Evolutionary conservation across 2,888 invertebrate genomes (phyloP), one percentile per base, ranked within the genome.

Genomic region (Hemaris fuciformis): DNA sequence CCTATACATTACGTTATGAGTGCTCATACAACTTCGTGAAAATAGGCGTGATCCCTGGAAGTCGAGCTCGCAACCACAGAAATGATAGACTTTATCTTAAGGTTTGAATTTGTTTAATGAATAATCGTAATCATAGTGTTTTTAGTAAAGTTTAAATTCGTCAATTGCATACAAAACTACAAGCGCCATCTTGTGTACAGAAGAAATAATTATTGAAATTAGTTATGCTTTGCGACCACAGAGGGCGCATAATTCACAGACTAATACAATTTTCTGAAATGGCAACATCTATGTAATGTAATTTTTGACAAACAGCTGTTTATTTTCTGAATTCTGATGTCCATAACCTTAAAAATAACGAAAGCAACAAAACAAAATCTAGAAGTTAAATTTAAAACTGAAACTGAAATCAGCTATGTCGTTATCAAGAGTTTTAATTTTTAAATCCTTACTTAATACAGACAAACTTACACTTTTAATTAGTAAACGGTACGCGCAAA

Each of bases 401-500:
- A 58, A 48, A 38, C 20, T 27, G 18, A n/a, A 38, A 41, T 18
- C 7, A 23, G 69, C 31, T 6, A 84, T 86, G 86, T 82, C 81
- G n/a, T 64, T 84, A 5, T 58, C 75, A 22, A 77, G 78, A 66
- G 57, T 79, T 60, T 60, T 75, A 60, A 66, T 65, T 57, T 72
- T 83, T 38, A 77, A 81, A 42, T 78, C 79, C 0, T 41, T 88
- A 27, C 72, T 74, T 65, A 76, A 70, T 58, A 62, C 75, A 22
- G 77, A 81, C 45, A 84, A 76, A 67, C 59, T 74, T 57, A 68
- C 67, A 45, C 59, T 74, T 20, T 48, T 78, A 2, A 62, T 76
- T 8, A 69, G 71, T n/a, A 81, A 75, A 70, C 78, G 74, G 72
- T 83, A 82, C 67, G 83, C 89, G 4, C 83, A 87, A 72, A 87